Evolutionary conservation across 2,797 vertebrate species (phyloP), one percentile per base, ranked within the genome.

Genomic region (Gallirallus australis): DNA sequence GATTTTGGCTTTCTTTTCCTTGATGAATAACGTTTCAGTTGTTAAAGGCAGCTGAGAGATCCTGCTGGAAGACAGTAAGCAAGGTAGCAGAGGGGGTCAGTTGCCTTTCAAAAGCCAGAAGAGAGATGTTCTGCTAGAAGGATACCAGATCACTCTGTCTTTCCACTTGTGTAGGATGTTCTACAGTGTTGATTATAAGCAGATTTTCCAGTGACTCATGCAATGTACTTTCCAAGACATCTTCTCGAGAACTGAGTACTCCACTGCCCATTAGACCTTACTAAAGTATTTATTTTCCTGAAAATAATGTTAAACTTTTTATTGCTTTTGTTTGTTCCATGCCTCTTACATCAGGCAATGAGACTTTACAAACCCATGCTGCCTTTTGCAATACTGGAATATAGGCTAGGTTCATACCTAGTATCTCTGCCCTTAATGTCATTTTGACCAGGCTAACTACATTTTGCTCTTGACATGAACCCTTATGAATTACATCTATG

Each of bases 391-490:
- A 24, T 45, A 35, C 21, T 70, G 47, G 20, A 59, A 45, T 63
- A 28, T 35, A 42, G 23, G 30, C 47, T 66, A 39, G 3, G n/a
- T 89, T 84, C 63, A 65, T 10, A 24, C 6, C 4, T 54, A 2
- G 48, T 66, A 54, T n/a, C 21, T 81, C 39, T 73, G 28, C 17
- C 20, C 11, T 65, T 59, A 63, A 27, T 33, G 77, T 90, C 56
- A 25, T 53, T 80, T 93, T 91, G 40, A 52, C 11, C 4, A 64
- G 65, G 12, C 18, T 84, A 63, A 33, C 37, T 68, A 23, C 6
- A 33, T 90, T 93, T 90, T 59, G n/a, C 69, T 89, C 47, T 59
- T 93, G 11, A 45, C 25, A 59, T 76, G 37, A 70, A 19, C 19
- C 35, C 19, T 80, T 69, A 20, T 0, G 2, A 84, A 61, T 82